phyloP scores from a whole-genome alignment of 2,888 invertebrate species.

The Cremastinae sp. region DNA sequence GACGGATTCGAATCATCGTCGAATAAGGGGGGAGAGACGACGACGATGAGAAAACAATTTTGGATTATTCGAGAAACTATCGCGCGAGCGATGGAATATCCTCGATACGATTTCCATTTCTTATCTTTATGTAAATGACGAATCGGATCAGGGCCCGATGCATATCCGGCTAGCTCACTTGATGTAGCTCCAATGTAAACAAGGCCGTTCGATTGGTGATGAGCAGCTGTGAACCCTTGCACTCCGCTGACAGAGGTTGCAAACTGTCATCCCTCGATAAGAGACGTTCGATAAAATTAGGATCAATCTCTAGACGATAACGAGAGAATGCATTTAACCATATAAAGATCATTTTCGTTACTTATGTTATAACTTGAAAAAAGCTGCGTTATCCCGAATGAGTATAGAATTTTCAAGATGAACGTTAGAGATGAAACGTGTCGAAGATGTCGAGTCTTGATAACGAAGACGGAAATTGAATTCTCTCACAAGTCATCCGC shows the following conservation, averaged over 20 bases:
- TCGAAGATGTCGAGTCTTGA: slow-evolving; percentile 74
- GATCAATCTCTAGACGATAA: neutral
- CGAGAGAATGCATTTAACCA: no score
- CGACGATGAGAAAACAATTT: neutral
- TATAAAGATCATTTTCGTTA: no score
- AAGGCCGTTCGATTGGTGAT: neutral
- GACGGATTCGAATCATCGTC: neutral
- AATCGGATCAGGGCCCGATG: slow-evolving; percentile 17
- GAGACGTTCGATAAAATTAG: neutral
- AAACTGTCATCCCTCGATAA: neutral
- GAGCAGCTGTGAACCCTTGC: neutral
- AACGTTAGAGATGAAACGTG: slow-evolving; percentile 61
- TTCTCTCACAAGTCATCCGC: slow-evolving; percentile 78
- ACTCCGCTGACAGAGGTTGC: neutral
- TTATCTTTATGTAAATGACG: slow-evolving; percentile 7
- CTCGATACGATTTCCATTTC: neutral
- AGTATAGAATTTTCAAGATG: slow-evolving; percentile 26
- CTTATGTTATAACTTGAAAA: neutral
- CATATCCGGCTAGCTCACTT: neutral
- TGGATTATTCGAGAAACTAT: neutral
- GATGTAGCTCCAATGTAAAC: neutral
- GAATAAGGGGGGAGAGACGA: neutral
- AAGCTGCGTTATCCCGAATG: slow-evolving; percentile 8
- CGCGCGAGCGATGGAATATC: neutral
- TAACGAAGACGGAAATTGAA: slow-evolving; percentile 78